phyloP scores from a whole-genome alignment of 2,113 vertebrate species.

The Osmerus eperlanus region DNA sequence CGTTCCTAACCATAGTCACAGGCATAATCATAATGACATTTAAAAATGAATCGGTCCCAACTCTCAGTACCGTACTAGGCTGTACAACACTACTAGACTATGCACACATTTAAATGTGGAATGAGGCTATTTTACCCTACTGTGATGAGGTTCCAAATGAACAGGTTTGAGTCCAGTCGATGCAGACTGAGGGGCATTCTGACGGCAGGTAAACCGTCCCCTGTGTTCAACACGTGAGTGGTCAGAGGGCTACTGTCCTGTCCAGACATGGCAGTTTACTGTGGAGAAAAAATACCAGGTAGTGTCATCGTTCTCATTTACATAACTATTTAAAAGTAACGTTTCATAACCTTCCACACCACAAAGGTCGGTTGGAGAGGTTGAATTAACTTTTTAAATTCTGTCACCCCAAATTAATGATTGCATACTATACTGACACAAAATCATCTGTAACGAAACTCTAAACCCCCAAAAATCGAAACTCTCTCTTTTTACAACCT shows the following conservation, averaged over 20 bases:
- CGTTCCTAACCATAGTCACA: too few species aligned
- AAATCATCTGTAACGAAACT: too few species aligned
- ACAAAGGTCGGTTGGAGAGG: too few species aligned
- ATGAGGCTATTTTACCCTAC: conserved; percentile 41
- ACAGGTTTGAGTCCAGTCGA: conserved; percentile 53
- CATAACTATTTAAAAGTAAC: too few species aligned
- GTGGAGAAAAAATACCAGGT: background rate
- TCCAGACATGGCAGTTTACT: conserved; percentile 45
- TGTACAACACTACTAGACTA: background rate
- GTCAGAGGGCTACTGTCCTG: conserved; percentile 52
- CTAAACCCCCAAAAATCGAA: too few species aligned
- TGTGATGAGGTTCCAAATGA: conserved; percentile 64
- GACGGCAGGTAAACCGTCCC: conserved; percentile 62
- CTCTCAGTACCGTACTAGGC: background rate
- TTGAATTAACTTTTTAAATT: too few species aligned
- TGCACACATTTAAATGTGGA: background rate
- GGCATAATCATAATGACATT: too few species aligned
- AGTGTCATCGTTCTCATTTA: background rate
- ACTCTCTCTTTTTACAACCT: too few species aligned
- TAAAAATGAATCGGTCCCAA: too few species aligned
- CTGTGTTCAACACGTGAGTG: conserved; percentile 67
- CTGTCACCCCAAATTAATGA: too few species aligned
- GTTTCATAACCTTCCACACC: too few species aligned
- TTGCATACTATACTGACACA: too few species aligned
- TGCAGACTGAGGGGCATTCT: conserved; percentile 67